Evolutionary conservation across 2,888 invertebrate genomes (phyloP).

Genomic region (Panzeria rudis): DNA sequence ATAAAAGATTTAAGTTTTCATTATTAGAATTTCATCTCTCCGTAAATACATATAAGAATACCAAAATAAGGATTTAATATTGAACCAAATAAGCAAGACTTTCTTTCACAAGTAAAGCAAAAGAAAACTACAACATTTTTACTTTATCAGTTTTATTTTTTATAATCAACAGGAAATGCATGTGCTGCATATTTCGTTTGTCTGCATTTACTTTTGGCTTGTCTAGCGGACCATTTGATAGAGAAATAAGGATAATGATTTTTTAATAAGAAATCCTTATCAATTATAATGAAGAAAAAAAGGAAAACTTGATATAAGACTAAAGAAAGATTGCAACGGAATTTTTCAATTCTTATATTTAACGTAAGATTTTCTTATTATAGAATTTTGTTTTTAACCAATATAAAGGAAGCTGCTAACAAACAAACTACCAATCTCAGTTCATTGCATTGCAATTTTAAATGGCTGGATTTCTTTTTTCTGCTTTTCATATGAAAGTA

Average conservation of each 20-base stretch:
- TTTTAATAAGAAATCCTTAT: conserved; percentile 63
- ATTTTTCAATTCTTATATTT: conserved; percentile 36
- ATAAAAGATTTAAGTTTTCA: conserved; percentile 48
- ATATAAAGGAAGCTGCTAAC: neutral
- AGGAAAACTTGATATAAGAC: neutral
- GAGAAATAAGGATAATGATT: conserved; percentile 55
- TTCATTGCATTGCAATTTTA: conserved; percentile 20
- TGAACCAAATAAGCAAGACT: neutral
- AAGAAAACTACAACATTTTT: neutral
- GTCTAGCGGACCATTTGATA: conserved; percentile 14
- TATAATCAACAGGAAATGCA: conserved; percentile 51
- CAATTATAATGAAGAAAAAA: conserved; percentile 44
- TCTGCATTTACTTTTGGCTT: conserved; percentile 3
- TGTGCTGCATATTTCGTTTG: conserved; percentile 45
- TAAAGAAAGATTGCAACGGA: neutral
- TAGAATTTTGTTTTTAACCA: neutral
- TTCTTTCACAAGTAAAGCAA: neutral
- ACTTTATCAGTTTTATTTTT: conserved; percentile 13
- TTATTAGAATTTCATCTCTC: conserved; percentile 34
- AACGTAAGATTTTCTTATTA: neutral
- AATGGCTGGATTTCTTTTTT: conserved; percentile 15
- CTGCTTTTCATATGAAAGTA: no score
- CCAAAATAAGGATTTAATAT: conserved; percentile 42
- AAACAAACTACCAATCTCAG: neutral
- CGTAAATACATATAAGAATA: neutral